Conservation (phyloP, 2,113 vertebrate species). For the Telmatochromis sp. region DNA sequence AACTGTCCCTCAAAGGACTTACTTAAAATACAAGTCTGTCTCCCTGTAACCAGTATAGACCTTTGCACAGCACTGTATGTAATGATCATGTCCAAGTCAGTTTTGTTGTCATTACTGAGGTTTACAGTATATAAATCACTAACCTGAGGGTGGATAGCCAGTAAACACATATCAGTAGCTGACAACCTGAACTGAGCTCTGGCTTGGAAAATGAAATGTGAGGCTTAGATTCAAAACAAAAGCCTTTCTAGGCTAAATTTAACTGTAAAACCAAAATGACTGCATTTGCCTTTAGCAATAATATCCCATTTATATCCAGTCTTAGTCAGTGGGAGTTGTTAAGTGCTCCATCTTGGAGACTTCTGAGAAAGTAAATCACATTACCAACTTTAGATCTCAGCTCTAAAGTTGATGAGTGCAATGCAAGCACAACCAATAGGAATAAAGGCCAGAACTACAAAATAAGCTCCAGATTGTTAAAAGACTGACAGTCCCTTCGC, state of each 20-base stretch:
- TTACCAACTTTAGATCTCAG: neutral
- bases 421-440: neutral
- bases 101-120: neutral
- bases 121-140: neutral
- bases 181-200: neutral
- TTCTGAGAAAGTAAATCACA: neutral
- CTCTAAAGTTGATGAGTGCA: neutral
- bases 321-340: neutral
- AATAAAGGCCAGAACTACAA: neutral
- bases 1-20: neutral
- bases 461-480: neutral
- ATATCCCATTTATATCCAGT: neutral
- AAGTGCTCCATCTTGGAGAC: neutral
- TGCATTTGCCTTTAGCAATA: neutral
- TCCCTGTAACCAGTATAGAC: neutral
- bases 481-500: neutral
- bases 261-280: neutral
- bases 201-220: neutral
- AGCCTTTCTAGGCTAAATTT: neutral
- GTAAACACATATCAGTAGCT: neutral
- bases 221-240: neutral
- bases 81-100: neutral
- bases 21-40: neutral
- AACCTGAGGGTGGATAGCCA: neutral
- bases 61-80: neutral